These are phyloP conservation scores for Trissoscelio sp. DNA, from an alignment of 2,888 invertebrate genomes.

Conservation along the genomic window DNA sequence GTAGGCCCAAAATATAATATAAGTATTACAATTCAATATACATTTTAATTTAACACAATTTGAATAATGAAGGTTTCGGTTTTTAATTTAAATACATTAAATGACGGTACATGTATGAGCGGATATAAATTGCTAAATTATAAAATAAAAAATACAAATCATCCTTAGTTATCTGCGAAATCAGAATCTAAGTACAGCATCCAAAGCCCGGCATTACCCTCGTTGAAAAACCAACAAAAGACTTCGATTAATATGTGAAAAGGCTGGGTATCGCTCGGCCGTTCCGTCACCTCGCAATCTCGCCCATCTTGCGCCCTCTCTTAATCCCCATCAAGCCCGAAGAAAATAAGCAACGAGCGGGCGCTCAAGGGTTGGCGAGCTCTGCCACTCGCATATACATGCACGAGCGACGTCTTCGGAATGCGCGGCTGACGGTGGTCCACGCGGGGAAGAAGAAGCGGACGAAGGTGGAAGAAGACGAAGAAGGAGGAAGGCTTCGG, in stretches of 20 bases:
- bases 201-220: no score
- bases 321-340: conserved; percentile 68
- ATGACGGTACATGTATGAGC: no score
- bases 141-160: no score
- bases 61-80: no score
- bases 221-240: conserved; percentile 61
- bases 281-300: conserved; percentile 67
- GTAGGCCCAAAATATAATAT: no score
- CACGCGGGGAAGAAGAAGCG: conserved; percentile 70
- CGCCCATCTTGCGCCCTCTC: conserved; percentile 70
- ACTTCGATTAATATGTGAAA: conserved; percentile 77
- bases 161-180: no score
- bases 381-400: conserved; percentile 80
- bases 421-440: conserved; percentile 80
- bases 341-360: conserved; percentile 81
- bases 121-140: no score
- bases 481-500: conserved; percentile 70
- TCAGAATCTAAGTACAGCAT: background rate
- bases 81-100: no score
- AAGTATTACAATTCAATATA: no score
- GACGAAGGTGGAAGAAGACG: conserved; percentile 52
- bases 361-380: conserved; percentile 82
- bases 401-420: conserved; percentile 75
- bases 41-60: no score
- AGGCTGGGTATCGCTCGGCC: conserved; percentile 67